Percentiles rank a stretch among this genome's conserved stretches.
Conservation (phyloP, 2,888 invertebrate species). For the Erebia epiphron region DNA sequence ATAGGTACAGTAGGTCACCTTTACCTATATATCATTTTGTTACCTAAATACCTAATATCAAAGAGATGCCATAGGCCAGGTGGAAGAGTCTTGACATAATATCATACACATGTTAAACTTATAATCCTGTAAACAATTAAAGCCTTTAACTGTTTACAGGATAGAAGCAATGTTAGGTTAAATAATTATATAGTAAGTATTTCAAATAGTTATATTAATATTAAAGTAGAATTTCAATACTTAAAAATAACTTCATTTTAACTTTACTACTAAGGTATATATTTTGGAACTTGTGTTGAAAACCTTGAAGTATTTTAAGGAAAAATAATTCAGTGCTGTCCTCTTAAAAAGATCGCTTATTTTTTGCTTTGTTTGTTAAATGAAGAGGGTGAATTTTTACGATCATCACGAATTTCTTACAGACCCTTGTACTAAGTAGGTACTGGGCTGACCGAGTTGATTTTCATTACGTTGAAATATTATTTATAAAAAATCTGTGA, state of each 20-base stretch:
- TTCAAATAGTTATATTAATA: too few species aligned
- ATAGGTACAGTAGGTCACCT: too few species aligned
- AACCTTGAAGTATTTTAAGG: neutral
- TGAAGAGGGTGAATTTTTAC: constrained; percentile 23
- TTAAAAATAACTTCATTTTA: neutral
- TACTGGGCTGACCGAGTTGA: constrained; percentile 6
- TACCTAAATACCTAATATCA: too few species aligned
- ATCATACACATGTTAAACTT: too few species aligned
- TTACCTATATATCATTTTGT: too few species aligned
- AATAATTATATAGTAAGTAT: too few species aligned
- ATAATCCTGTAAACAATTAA: too few species aligned
- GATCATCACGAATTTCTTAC: constrained; percentile 16
- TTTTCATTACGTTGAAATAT: constrained; percentile 6
- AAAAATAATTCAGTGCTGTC: constrained; percentile 2
- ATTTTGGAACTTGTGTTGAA: neutral
- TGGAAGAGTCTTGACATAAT: too few species aligned
- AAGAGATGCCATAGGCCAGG: too few species aligned
- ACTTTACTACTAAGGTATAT: neutral
- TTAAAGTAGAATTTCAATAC: too few species aligned
- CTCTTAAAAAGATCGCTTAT: constrained; percentile 22
- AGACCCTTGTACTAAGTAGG: constrained; percentile 4
- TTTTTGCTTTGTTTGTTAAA: constrained; percentile 24
- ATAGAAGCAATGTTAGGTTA: too few species aligned
- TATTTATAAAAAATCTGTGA: neutral
- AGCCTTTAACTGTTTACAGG: too few species aligned